phyloP scores from a whole-genome alignment of 1,140 invertebrate species.

The Drosophila malerkotliana region DNA sequence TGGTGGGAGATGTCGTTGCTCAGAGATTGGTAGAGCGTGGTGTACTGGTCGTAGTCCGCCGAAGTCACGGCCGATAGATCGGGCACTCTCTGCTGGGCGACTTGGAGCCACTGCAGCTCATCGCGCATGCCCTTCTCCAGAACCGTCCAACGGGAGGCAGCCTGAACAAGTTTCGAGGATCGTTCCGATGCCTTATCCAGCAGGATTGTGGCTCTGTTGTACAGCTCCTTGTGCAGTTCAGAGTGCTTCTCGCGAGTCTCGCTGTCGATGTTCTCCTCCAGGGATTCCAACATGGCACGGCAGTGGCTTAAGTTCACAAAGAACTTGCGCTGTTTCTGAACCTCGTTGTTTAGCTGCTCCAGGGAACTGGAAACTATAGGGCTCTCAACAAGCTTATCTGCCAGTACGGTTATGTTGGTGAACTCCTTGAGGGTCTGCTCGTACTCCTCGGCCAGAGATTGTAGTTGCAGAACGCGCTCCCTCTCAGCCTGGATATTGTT shows the following conservation, averaged over 20 bases:
- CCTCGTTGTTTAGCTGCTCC: slow-evolving; percentile 92
- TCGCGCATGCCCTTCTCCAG: slow-evolving; percentile 92
- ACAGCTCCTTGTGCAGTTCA: slow-evolving; percentile 90
- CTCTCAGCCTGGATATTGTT: slow-evolving; percentile 88
- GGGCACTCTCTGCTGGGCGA: slow-evolving; percentile 91
- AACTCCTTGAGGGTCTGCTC: slow-evolving; percentile 94
- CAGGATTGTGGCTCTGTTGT: slow-evolving; percentile 89
- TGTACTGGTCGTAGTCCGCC: slow-evolving; percentile 92
- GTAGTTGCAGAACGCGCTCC: slow-evolving; percentile 89
- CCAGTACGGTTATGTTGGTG: slow-evolving; percentile 91
- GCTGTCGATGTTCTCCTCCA: slow-evolving; percentile 92
- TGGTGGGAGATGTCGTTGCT: slow-evolving; percentile 91
- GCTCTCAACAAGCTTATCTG: slow-evolving; percentile 90
- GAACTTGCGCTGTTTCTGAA: slow-evolving; percentile 94
- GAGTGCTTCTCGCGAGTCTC: slow-evolving; percentile 90
- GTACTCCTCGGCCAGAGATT: slow-evolving; percentile 92
- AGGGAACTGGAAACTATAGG: slow-evolving; percentile 90
- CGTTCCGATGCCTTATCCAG: slow-evolving; percentile 91
- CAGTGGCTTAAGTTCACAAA: slow-evolving; percentile 94
- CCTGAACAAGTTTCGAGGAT: slow-evolving; percentile 91
- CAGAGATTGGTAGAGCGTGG: slow-evolving; percentile 91
- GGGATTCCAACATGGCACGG: slow-evolving; percentile 91
- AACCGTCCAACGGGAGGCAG: slow-evolving; percentile 92
- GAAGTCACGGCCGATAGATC: slow-evolving; percentile 91
- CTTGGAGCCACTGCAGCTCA: slow-evolving; percentile 91